Conservation (phyloP, 2,797 vertebrate species). For the Monodelphis domestica region DNA sequence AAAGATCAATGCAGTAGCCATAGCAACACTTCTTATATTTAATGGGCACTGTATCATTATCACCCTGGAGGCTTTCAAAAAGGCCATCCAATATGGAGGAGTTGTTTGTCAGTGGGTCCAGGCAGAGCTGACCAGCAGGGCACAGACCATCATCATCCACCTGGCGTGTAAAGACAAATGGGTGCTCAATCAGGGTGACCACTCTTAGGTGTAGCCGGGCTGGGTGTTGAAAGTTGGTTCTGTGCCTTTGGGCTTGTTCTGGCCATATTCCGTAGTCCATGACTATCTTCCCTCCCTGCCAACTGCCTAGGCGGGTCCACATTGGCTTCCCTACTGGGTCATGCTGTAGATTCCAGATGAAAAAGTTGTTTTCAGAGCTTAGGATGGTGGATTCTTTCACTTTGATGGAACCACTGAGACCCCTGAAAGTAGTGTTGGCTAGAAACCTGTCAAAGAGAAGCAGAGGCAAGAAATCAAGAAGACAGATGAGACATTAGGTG, state of each 20-base stretch:
- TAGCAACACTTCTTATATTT: conserved; percentile 96
- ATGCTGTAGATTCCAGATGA: conserved; percentile 98
- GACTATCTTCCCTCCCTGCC: conserved; percentile 91
- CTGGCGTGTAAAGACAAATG: conserved; percentile 96
- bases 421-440: conserved; percentile 94
- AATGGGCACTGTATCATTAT: conserved; percentile 91
- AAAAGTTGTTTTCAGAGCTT: conserved; percentile 95
- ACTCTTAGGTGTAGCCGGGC: conserved; percentile 92
- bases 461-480: conserved; percentile 66
- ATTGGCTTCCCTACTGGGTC: conserved; percentile 95
- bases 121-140: conserved; percentile 95
- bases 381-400: conserved; percentile 89
- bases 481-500: conserved; percentile 7
- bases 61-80: conserved; percentile 91
- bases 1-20: conserved; percentile 96
- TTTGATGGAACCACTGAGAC: conserved; percentile 93
- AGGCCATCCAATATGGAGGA: conserved; percentile 89
- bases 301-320: conserved; percentile 96
- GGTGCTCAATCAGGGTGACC: conserved; percentile 96
- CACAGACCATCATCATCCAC: conserved; percentile 97
- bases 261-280: conserved; percentile 97
- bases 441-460: conserved; percentile 90
- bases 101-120: conserved; percentile 94
- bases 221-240: conserved; percentile 84
- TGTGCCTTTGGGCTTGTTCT: conserved; percentile 89